A percentile compares a stretch with the other conserved stretches of the same genome.
These are phyloP conservation scores for Pelvicachromis taeniatus DNA, from an alignment of 2,113 vertebrate species.

Conservation along the genomic window DNA sequence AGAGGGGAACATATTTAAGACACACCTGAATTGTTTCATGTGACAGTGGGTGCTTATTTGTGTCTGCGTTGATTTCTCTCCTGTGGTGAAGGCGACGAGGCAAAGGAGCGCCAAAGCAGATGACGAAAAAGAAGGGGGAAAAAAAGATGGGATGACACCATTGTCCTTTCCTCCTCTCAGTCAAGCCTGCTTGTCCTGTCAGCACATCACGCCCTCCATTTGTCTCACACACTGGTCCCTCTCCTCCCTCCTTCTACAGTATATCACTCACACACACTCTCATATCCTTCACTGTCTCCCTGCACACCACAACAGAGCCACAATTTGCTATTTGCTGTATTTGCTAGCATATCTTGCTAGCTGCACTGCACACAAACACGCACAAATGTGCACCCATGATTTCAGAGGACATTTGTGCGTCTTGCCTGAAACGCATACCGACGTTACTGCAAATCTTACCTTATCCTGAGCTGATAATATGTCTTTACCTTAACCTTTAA, in stretches of 20 bases:
- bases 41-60: neutral
- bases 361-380: neutral
- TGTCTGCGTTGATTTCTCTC: neutral
- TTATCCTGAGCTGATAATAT: neutral
- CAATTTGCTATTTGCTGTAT: constrained; percentile 5
- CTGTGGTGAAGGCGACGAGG: neutral
- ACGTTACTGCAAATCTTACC: neutral
- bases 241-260: neutral
- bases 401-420: neutral
- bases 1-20: neutral
- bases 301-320: neutral
- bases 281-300: neutral
- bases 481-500: neutral
- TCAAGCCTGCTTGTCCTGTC: constrained; percentile 43
- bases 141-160: constrained; percentile 39
- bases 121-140: neutral
- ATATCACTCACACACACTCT: neutral
- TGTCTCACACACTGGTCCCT: neutral
- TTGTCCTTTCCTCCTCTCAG: constrained; percentile 39
- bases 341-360: neutral
- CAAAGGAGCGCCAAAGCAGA: neutral
- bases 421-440: neutral
- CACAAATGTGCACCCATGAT: neutral
- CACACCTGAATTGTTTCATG: neutral
- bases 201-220: constrained; percentile 36